A percentile compares a stretch with the other conserved stretches of the same genome.
phyloP scores from a whole-genome alignment of 2,888 invertebrate species.

The Sminthurinus aureus region DNA sequence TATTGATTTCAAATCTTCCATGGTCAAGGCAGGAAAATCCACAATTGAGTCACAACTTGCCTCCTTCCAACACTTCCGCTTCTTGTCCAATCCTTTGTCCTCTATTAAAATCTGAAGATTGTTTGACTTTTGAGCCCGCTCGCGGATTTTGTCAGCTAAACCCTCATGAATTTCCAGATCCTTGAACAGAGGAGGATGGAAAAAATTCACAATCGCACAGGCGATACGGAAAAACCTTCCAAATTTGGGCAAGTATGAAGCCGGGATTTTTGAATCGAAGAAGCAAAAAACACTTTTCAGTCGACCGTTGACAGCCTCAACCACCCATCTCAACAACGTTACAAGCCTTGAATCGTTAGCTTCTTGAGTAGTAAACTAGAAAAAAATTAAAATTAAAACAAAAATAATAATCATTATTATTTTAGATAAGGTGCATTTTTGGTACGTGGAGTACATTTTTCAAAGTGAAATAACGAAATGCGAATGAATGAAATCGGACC shows the following conservation, averaged over 20 bases:
- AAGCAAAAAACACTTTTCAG: conserved; percentile 42
- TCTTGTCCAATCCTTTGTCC: neutral
- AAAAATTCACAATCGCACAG: conserved; percentile 39
- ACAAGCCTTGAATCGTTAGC: conserved; percentile 43
- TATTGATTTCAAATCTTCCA: neutral
- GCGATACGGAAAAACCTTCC: conserved; percentile 12
- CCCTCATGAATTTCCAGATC: neutral
- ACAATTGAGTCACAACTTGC: neutral
- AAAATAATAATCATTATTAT: too few species aligned
- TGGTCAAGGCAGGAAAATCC: neutral
- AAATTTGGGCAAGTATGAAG: neutral
- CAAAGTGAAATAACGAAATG: too few species aligned
- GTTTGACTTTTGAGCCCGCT: neutral
- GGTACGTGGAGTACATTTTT: too few species aligned
- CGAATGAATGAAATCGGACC: too few species aligned
- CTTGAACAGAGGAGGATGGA: conserved; percentile 14
- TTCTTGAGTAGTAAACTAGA: neutral
- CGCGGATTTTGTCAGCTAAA: neutral
- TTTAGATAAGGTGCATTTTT: too few species aligned
- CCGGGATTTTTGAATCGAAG: conserved; percentile 10
- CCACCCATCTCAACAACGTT: conserved; percentile 39
- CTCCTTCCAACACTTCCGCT: neutral
- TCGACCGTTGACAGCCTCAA: conserved; percentile 45
- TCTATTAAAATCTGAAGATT: neutral
- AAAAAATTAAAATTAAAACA: too few species aligned